phyloP scores from a whole-genome alignment of 2,797 vertebrate species.

The Ctenopoma multispine region DNA sequence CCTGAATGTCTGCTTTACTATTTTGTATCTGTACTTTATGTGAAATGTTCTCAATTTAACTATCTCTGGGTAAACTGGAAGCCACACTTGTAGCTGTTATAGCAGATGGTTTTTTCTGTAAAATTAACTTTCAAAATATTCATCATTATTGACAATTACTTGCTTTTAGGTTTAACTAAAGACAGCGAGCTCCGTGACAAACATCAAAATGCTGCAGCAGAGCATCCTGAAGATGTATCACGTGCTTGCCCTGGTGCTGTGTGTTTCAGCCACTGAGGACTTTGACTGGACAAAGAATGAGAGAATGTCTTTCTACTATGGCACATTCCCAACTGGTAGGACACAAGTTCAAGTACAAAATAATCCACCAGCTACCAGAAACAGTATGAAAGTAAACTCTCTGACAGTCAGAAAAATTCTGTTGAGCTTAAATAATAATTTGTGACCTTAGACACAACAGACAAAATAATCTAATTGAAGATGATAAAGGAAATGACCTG shows the following conservation, averaged over 20 bases:
- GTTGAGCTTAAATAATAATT: too few species aligned
- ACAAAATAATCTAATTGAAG: background rate
- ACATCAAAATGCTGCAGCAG: slow-evolving; percentile 67
- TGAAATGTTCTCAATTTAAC: background rate
- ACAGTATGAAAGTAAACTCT: too few species aligned
- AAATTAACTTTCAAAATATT: background rate
- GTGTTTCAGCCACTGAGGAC: slow-evolving; percentile 74
- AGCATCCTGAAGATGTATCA: slow-evolving; percentile 58
- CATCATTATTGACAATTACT: background rate
- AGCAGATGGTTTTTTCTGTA: background rate
- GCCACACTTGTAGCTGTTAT: background rate
- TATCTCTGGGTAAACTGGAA: background rate
- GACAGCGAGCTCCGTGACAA: slow-evolving; percentile 34
- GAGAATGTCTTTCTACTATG: slow-evolving; percentile 88
- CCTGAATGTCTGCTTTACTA: background rate
- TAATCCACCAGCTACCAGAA: too few species aligned
- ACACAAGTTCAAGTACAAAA: background rate
- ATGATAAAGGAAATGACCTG: background rate
- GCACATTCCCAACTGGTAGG: slow-evolving; percentile 90
- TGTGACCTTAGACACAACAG: background rate
- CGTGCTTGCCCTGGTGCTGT: slow-evolving; percentile 66
- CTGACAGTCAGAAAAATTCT: too few species aligned
- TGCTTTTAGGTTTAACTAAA: slow-evolving; percentile 53
- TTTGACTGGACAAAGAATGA: slow-evolving; percentile 89
- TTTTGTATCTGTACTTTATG: background rate